These are phyloP conservation scores for Sarcophaga bullata DNA, from an alignment of 1,140 invertebrate species.

Conservation along the genomic window DNA sequence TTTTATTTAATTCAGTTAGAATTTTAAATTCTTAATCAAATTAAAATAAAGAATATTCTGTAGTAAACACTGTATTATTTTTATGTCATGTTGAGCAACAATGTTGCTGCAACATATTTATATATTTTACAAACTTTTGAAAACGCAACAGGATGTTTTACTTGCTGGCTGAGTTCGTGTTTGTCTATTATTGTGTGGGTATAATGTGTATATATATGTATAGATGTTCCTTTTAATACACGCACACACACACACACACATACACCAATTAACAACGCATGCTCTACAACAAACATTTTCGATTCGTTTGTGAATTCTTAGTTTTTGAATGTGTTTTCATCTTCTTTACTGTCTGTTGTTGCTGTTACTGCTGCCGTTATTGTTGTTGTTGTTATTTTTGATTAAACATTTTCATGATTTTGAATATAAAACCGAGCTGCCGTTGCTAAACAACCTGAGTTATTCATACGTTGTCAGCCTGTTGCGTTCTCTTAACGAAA, in stretches of 20 bases:
- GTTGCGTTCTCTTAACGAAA: slow-evolving; percentile 54
- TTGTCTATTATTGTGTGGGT: neutral
- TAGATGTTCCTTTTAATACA: slow-evolving; percentile 17
- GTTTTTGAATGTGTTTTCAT: neutral
- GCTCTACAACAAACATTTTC: slow-evolving; percentile 39
- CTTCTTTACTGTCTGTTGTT: neutral
- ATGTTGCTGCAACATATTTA: neutral
- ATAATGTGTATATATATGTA: neutral
- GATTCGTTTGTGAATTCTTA: slow-evolving; percentile 35
- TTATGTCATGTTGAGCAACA: slow-evolving; percentile 9
- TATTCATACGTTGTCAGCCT: slow-evolving; percentile 63
- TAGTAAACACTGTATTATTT: neutral
- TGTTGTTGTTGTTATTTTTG: slow-evolving; percentile 18
- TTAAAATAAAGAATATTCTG: neutral
- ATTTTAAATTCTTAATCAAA: too few species aligned
- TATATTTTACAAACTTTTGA: neutral
- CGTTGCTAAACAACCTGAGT: slow-evolving; percentile 56
- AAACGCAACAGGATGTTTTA: slow-evolving; percentile 39
- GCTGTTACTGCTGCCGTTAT: slow-evolving; percentile 42
- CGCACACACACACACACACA: neutral
- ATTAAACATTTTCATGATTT: slow-evolving; percentile 27
- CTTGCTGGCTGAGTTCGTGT: neutral
- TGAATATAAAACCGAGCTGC: slow-evolving; percentile 62
- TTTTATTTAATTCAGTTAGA: too few species aligned
- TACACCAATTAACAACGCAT: slow-evolving; percentile 24